phyloP scores from a whole-genome alignment of 2,113 vertebrate species.

The Sylvietta virens region DNA sequence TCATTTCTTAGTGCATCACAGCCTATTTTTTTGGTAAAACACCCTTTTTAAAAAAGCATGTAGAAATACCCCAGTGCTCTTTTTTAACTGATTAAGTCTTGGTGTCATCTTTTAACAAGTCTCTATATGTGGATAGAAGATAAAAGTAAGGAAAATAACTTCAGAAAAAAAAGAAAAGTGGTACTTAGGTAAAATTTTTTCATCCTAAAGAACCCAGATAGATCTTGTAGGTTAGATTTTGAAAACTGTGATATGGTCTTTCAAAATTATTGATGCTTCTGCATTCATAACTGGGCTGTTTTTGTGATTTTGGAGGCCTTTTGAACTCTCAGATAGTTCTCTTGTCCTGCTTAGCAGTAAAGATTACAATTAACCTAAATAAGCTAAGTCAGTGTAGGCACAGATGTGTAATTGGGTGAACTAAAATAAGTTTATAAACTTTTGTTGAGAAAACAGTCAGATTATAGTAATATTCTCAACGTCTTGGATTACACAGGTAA shows the following conservation, averaged over 20 bases:
- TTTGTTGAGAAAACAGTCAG: neutral
- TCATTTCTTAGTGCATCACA: neutral
- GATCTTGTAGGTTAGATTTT: neutral
- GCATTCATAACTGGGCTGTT: neutral
- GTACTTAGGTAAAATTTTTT: neutral
- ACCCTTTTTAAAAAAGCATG: neutral
- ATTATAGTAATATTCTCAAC: neutral
- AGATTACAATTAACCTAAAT: neutral
- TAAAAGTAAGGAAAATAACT: neutral
- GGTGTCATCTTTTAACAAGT: neutral
- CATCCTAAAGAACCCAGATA: neutral
- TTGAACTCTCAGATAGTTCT: neutral
- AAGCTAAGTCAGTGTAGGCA: neutral
- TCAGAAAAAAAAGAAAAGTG: neutral
- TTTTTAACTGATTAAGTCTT: neutral
- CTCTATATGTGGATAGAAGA: neutral
- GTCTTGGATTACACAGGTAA: neutral
- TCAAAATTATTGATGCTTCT: neutral
- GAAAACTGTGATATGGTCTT: neutral
- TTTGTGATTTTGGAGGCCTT: neutral
- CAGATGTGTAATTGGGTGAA: neutral
- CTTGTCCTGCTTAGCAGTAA: neutral
- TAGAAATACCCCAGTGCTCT: neutral
- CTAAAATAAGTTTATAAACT: neutral
- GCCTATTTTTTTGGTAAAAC: neutral